Base-by-base conservation (phyloP, 1,140 invertebrate species). In the Polypedilum pembai region DNA sequence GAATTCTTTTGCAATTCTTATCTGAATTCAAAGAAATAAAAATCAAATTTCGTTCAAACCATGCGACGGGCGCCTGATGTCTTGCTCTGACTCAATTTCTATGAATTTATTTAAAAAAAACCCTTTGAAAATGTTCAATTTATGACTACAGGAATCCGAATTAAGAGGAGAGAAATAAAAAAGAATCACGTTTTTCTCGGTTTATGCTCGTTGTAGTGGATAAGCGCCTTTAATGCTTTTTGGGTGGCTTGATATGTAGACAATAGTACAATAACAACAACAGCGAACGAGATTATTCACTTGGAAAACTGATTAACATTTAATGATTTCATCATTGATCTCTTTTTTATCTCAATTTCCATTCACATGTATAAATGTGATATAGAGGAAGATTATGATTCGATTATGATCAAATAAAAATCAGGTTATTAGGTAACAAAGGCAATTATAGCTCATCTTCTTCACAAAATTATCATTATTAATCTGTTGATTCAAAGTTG, bases 391-490 rank as follows among this genome's bases (percentile, higher is more conserved):
- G 45, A 56, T 56, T 56, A 56, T 56, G 45, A 56, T 56, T 56
- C 45, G 45, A 69, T 69, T 69, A 69, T 69, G 15, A 21, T 20
- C 17, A 69, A 69, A 69, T 21, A 69, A 69, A 69, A 69, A 69
- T 18, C 65, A 69, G 65, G 65, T 69, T 69, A 69, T 69, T 69
- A 69, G 65, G 65, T 69, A 69, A 69, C 65, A 69, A 69, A 69
- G 17, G 65, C 20, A 69, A 69, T 69, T 69, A 69, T 69, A 7
- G 65, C 65, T 69, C 65, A 69, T 69, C 65, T 18, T 21, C 18
- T 69, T 7, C 65, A 10, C 45, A 56, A 56, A 56, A 56, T 56
- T 56, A 56, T 56, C 45, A 56, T 56, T 69, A 20, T 69, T 69
- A 69, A 69, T 69, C 65, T 69, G 65, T 21, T 69, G 17, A 56